Conservation (phyloP, 2,113 vertebrate genomes). For the Corythaeola cristata region DNA sequence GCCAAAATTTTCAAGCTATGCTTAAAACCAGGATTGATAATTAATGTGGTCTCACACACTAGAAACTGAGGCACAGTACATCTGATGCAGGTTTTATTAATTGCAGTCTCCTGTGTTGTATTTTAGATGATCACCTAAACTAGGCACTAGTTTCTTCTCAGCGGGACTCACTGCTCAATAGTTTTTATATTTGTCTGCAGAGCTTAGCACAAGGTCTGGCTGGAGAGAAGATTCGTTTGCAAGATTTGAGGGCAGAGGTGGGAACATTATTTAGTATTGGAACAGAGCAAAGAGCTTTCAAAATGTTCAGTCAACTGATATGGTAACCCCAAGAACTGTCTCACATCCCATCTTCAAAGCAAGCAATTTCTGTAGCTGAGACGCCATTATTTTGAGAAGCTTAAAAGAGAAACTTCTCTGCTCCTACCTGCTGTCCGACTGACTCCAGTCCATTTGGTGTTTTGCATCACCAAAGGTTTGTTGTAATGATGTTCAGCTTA, state of each 20-base stretch:
- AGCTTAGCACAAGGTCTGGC: not conserved
- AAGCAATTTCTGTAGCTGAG: not conserved
- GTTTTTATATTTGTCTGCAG: not conserved
- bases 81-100: not conserved
- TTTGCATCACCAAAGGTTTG: not conserved
- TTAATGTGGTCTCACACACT: not conserved
- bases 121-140: not conserved
- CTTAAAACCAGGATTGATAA: not conserved
- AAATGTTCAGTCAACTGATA: not conserved
- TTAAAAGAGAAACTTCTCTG: not conserved
- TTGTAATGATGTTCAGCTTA: not conserved
- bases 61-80: not conserved
- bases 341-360: not conserved
- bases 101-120: not conserved
- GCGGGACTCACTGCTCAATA: not conserved
- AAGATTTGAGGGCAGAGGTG: not conserved
- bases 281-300: not conserved
- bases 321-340: not conserved
- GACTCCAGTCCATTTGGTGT: not conserved
- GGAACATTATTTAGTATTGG: not conserved
- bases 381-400: not conserved
- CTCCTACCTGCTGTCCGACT: not conserved
- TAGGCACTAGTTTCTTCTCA: not conserved
- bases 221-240: not conserved
- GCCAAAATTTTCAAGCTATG: not conserved